phyloP scores from a whole-genome alignment of 2,113 vertebrate genomes.

The Tupaia chinensis region DNA sequence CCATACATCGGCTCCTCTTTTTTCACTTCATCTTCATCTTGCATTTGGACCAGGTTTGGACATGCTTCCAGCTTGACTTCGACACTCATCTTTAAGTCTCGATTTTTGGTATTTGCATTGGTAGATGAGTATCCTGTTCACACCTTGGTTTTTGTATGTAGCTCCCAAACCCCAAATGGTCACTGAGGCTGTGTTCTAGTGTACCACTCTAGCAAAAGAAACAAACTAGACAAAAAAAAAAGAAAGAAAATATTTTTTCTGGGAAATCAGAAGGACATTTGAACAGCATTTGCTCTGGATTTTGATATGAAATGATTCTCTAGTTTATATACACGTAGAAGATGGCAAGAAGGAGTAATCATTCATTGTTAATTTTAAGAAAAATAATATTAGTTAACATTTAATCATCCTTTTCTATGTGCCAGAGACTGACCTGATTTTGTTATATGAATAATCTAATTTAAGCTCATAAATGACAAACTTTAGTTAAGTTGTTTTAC shows the following conservation, averaged over 20 bases:
- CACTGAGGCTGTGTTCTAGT: background rate
- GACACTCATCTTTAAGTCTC: background rate
- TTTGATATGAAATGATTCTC: constrained; percentile 13
- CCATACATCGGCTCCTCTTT: background rate
- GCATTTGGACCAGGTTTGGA: background rate
- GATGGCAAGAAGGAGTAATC: background rate
- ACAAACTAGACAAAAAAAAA: background rate
- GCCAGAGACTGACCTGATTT: background rate
- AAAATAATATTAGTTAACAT: background rate
- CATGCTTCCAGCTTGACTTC: background rate
- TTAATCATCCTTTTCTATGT: background rate
- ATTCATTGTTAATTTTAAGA: constrained; percentile 14
- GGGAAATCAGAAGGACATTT: background rate
- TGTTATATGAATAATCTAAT: background rate
- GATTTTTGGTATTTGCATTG: background rate
- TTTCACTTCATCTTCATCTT: background rate
- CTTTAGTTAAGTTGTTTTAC: background rate
- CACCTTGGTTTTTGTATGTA: background rate
- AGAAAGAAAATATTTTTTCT: background rate
- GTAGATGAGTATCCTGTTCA: background rate
- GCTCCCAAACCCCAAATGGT: background rate
- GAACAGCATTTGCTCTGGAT: background rate
- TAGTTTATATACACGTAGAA: background rate
- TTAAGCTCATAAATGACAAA: constrained; percentile 38
- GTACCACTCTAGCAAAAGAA: background rate